phyloP scores from a whole-genome alignment of 1,140 invertebrate genomes.

The Gryon sp. region DNA sequence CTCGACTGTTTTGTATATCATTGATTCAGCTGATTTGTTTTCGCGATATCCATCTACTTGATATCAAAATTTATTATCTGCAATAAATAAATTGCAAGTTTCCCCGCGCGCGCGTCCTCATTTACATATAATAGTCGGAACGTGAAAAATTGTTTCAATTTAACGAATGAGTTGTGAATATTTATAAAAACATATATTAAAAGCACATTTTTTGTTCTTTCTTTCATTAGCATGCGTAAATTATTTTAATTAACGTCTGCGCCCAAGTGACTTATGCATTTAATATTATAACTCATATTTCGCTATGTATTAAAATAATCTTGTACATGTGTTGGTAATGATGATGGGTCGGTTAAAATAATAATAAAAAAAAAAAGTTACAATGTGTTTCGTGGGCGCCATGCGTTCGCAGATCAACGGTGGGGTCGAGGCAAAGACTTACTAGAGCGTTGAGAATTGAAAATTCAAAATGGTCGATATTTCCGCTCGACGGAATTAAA shows the following conservation, averaged over 20 bases:
- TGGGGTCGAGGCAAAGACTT: conserved; percentile 71
- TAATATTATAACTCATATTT: no score
- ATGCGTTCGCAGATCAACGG: conserved; percentile 55
- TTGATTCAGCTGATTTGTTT: no score
- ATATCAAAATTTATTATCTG: no score
- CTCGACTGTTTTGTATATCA: no score
- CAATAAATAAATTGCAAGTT: no score
- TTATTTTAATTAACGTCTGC: conserved; percentile 20
- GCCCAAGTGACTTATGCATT: conserved; percentile 11
- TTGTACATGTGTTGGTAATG: no score
- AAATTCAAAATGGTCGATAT: conserved; percentile 81
- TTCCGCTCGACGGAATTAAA: conserved; percentile 80
- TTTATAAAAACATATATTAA: conserved; percentile 18
- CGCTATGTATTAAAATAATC: no score
- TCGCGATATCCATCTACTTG: no score
- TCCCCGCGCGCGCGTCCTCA: no score
- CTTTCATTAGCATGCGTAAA: conserved; percentile 1
- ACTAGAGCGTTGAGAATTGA: conserved; percentile 81
- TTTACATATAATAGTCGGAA: neutral
- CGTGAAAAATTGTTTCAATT: neutral
- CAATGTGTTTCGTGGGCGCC: conserved; percentile 47
- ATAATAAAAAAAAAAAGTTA: conserved; percentile 10
- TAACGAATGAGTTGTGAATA: neutral
- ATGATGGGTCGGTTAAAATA: no score
- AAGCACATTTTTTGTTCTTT: no score